phyloP scores from a whole-genome alignment of 2,797 vertebrate genomes.

The Cyclopterus lumpus region DNA sequence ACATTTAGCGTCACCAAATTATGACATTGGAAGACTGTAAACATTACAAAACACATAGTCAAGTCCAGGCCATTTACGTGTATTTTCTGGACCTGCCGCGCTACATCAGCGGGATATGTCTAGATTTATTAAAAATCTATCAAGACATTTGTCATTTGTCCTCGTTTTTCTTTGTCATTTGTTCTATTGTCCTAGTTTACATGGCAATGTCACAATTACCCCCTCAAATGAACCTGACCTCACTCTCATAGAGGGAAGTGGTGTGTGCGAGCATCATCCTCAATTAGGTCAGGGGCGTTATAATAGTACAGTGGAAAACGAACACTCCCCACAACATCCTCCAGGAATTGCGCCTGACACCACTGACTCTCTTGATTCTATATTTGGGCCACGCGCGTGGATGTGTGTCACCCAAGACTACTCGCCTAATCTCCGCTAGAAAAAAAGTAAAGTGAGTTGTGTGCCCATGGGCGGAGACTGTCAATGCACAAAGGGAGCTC shows the following conservation, averaged over 20 bases:
- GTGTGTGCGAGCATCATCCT: slow-evolving; percentile 71
- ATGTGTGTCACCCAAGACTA: slow-evolving; percentile 83
- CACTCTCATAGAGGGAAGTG: slow-evolving; percentile 60
- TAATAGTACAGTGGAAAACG: slow-evolving; percentile 73
- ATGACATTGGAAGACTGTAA: slow-evolving; percentile 6
- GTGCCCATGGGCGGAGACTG: slow-evolving; percentile 79
- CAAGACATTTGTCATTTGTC: slow-evolving; percentile 75
- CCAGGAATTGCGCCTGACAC: slow-evolving; percentile 80
- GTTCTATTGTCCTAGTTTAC: slow-evolving; percentile 79
- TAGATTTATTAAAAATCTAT: slow-evolving; percentile 55
- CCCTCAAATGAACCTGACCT: slow-evolving; percentile 82
- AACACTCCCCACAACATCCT: slow-evolving; percentile 78
- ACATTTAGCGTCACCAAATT: slow-evolving; percentile 1
- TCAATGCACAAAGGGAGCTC: slow-evolving; percentile 75
- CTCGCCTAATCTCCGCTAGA: slow-evolving; percentile 62
- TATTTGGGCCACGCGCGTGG: slow-evolving; percentile 82
- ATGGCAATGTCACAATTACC: slow-evolving; percentile 77
- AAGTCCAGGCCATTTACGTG: neutral
- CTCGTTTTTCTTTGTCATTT: slow-evolving; percentile 70
- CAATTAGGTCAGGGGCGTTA: slow-evolving; percentile 83
- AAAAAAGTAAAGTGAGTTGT: slow-evolving; percentile 69
- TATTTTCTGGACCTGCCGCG: neutral
- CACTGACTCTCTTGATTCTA: slow-evolving; percentile 79
- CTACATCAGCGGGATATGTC: slow-evolving; percentile 31
- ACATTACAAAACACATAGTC: slow-evolving; percentile 4